A percentile compares a stretch with the other conserved stretches of the same genome.
Conservation (phyloP, 2,113 vertebrate species). For the Drymodes brunneopygia region DNA sequence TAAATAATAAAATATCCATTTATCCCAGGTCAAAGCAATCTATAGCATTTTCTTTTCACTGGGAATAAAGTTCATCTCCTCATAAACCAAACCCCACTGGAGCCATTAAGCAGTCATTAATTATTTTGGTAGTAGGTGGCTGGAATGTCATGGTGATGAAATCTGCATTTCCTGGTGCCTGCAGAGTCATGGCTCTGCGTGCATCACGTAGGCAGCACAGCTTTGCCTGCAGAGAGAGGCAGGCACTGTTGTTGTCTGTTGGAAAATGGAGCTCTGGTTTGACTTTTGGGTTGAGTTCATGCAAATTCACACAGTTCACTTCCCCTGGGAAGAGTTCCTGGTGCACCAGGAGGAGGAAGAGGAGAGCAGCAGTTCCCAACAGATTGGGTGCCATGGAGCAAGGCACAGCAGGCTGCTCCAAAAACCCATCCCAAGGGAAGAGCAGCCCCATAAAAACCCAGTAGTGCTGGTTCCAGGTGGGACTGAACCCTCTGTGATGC, state of each 20-base stretch:
- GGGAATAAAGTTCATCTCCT: neutral
- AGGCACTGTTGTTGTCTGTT: neutral
- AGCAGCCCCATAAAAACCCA: neutral
- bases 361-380: neutral
- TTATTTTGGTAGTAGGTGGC: neutral
- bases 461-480: rapidly evolving
- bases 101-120: neutral
- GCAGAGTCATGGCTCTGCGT: neutral
- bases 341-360: neutral
- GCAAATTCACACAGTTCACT: neutral
- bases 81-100: neutral
- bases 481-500: rapidly evolving
- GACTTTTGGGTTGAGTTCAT: neutral
- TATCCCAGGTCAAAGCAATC: neutral
- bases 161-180: neutral
- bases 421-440: neutral
- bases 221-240: neutral
- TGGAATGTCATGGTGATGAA: neutral
- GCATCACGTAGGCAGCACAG: neutral
- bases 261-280: neutral
- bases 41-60: neutral
- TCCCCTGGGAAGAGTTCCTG: neutral
- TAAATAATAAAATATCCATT: neutral
- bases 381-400: rapidly evolving
- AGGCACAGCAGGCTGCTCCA: neutral